Evolutionary conservation across 53 echinoderm and acorn worm species (phyloP).

Genomic region (Glandiceps talaboti): DNA sequence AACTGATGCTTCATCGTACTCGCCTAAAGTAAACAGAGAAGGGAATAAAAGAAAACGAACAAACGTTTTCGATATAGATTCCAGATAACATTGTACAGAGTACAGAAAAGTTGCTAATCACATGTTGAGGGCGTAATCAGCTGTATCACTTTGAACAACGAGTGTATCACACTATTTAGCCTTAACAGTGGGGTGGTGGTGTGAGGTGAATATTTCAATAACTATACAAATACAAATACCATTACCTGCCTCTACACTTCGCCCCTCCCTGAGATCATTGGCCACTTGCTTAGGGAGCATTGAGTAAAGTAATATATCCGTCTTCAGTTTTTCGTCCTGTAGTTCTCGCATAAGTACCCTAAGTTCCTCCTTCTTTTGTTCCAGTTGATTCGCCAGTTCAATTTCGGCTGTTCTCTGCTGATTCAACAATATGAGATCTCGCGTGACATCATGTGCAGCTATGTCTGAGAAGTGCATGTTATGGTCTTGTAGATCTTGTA

Average conservation of each 20-base stretch:
- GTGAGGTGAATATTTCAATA: too few relatives aligned
- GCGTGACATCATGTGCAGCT: conserved; percentile 80
- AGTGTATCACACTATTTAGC: too few relatives aligned
- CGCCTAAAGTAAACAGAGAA: conserved; percentile 32
- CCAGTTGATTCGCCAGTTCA: conserved; percentile 76
- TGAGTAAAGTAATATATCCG: conserved; percentile 71
- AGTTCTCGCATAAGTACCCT: conserved; percentile 64
- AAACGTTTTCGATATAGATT: too few relatives aligned
- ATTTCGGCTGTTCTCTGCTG: conserved; percentile 87
- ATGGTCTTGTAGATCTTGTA: conserved; percentile 48
- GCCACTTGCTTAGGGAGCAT: conserved; percentile 88
- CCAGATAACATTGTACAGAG: too few relatives aligned
- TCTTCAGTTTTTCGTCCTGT: conserved; percentile 68
- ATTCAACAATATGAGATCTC: conserved; percentile 87
- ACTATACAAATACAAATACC: too few relatives aligned
- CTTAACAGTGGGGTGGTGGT: too few relatives aligned
- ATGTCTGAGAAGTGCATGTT: conserved; percentile 90
- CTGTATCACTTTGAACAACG: too few relatives aligned
- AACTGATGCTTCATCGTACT: conserved; percentile 61
- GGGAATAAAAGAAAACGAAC: too few relatives aligned
- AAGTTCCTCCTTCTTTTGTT: conserved; percentile 86
- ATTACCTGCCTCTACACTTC: conserved; percentile 68
- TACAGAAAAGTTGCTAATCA: too few relatives aligned
- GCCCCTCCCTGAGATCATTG: conserved; percentile 76
- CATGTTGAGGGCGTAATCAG: too few relatives aligned